phyloP scores from a whole-genome alignment of 2,113 vertebrate species.

The Jaculus jaculus region DNA sequence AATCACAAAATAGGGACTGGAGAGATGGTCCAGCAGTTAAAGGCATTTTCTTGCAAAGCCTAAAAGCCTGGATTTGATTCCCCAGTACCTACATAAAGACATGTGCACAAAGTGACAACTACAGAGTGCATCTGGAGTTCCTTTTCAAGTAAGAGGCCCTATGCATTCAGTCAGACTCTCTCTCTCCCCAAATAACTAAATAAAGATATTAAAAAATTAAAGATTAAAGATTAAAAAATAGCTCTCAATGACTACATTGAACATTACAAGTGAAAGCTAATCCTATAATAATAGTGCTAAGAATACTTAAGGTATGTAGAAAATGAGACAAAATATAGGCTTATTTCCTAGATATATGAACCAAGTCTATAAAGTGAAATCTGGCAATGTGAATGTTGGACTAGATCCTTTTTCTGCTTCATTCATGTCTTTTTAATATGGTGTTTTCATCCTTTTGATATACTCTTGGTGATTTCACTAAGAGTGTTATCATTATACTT shows the following conservation, averaged over 20 bases:
- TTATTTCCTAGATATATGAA: not conserved
- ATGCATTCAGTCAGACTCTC: too few relatives aligned
- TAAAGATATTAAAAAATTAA: too few relatives aligned
- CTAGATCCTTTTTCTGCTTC: not conserved
- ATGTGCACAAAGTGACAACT: too few relatives aligned
- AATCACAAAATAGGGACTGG: not conserved
- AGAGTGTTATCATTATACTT: constrained; percentile 23
- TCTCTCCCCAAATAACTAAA: too few relatives aligned
- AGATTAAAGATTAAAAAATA: not conserved
- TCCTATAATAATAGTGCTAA: not conserved
- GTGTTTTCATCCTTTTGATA: not conserved
- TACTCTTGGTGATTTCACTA: not conserved
- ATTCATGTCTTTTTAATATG: not conserved
- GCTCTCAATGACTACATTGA: not conserved
- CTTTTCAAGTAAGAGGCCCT: too few relatives aligned
- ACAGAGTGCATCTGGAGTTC: too few relatives aligned
- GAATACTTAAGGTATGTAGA: not conserved
- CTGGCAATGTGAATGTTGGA: not conserved
- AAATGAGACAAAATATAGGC: not conserved
- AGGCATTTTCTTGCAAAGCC: too few relatives aligned
- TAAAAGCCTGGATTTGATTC: too few relatives aligned
- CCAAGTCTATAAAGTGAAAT: not conserved
- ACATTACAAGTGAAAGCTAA: not conserved
- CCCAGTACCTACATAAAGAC: too few relatives aligned
- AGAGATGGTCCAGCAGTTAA: too few relatives aligned